phyloP scores from a whole-genome alignment of 2,888 invertebrate genomes.

The Drosophila birchii region DNA sequence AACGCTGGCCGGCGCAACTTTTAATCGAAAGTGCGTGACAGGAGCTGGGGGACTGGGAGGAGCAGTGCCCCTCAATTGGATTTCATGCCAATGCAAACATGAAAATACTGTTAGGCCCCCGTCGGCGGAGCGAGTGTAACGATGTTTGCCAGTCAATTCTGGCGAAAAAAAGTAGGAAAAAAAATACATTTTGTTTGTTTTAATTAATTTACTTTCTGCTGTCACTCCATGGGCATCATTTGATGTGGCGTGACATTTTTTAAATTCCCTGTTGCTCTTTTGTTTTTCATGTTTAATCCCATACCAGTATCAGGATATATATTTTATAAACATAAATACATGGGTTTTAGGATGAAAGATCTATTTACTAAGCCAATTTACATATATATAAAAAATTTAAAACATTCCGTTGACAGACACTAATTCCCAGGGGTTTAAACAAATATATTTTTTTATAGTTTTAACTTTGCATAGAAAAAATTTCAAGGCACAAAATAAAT shows the following conservation, averaged over 20 bases:
- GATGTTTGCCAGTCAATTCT: slow-evolving; percentile 8
- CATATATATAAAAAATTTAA: neutral
- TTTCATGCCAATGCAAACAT: slow-evolving; percentile 22
- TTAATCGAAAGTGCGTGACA: slow-evolving; percentile 75
- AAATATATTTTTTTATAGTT: neutral
- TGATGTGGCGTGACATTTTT: neutral
- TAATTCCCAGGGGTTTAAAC: neutral
- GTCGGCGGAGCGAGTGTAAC: neutral
- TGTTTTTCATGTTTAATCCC: neutral
- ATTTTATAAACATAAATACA: neutral
- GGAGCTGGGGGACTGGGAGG: slow-evolving; percentile 5
- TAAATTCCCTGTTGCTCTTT: neutral
- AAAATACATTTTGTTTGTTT: slow-evolving; percentile 15
- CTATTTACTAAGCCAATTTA: slow-evolving; percentile 4
- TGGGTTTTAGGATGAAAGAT: neutral
- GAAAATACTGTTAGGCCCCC: slow-evolving; percentile 17
- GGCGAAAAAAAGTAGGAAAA: slow-evolving; percentile 1
- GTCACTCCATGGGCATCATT: neutral
- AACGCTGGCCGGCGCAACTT: slow-evolving; percentile 56
- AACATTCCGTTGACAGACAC: neutral
- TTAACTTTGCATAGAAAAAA: neutral
- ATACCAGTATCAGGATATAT: neutral
- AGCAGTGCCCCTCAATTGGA: slow-evolving; percentile 25
- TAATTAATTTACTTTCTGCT: slow-evolving; percentile 29
- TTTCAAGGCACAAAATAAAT: too few relatives aligned